Percentiles rank a stretch among this genome's conserved stretches.
phyloP scores from a whole-genome alignment of 2,888 invertebrate species.

The Melanotus villosus region DNA sequence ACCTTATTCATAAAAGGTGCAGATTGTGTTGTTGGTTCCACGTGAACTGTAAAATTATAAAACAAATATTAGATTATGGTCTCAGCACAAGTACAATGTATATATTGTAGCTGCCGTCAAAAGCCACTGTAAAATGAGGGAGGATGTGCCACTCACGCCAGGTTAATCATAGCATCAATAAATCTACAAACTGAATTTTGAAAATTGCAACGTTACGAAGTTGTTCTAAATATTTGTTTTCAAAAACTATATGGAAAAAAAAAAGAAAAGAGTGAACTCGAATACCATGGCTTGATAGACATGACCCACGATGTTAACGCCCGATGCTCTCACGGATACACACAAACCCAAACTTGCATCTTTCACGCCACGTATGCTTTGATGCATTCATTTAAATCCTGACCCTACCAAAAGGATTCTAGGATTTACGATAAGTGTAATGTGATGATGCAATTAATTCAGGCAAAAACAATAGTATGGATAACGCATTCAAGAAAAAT shows the following conservation, averaged over 20 bases:
- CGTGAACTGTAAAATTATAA: conserved; percentile 65
- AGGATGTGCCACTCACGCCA: conserved; percentile 66
- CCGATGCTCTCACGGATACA: conserved; percentile 58
- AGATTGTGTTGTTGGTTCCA: conserved; percentile 55
- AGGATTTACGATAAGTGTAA: conserved; percentile 61
- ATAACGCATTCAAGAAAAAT: conserved; percentile 49
- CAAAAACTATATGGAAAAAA: background rate
- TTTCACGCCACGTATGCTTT: conserved; percentile 56
- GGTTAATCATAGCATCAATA: conserved; percentile 9
- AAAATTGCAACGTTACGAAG: conserved; percentile 6
- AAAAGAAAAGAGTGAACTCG: background rate
- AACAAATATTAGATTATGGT: conserved; percentile 61
- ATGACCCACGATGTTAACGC: conserved; percentile 68
- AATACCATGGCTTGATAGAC: conserved; percentile 66
- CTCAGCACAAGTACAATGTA: conserved; percentile 50
- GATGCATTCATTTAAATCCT: conserved; percentile 49
- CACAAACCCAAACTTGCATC: conserved; percentile 49
- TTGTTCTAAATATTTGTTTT: background rate
- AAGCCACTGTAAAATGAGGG: conserved; percentile 67
- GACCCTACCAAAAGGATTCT: conserved; percentile 58
- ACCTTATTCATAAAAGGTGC: conserved; percentile 59
- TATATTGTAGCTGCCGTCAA: conserved; percentile 64
- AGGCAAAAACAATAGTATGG: conserved; percentile 58
- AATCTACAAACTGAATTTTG: conserved; percentile 8
- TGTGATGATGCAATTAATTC: conserved; percentile 60